These are phyloP conservation scores for Cochlearius cochlearius DNA, from an alignment of 2,113 vertebrate species.

Conservation along the genomic window DNA sequence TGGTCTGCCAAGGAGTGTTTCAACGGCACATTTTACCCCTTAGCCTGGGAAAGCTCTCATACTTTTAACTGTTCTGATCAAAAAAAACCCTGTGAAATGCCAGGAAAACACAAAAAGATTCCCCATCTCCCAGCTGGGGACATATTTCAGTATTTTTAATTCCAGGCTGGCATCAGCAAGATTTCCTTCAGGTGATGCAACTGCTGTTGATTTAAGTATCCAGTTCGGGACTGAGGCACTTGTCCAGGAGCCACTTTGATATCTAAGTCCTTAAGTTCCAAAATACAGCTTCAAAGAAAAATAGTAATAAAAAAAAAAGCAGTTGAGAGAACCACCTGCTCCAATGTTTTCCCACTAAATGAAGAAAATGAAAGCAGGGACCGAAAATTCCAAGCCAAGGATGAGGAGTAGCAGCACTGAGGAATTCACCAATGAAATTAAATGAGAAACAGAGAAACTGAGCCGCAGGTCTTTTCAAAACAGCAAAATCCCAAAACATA, in stretches of 20 bases:
- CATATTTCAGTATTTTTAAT: not conserved
- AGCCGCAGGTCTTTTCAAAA: not conserved
- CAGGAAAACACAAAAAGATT: not conserved
- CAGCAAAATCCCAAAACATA: not conserved
- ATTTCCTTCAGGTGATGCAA: not conserved
- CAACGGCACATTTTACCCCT: rapidly evolving
- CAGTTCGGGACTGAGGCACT: not conserved
- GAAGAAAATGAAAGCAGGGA: not conserved
- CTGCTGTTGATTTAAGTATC: not conserved
- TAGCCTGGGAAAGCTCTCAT: not conserved
- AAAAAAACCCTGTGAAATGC: not conserved
- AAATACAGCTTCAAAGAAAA: not conserved
- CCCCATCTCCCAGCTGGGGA: not conserved
- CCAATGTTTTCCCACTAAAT: not conserved
- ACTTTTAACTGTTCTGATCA: not conserved
- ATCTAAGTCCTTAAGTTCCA: not conserved
- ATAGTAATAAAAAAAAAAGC: rapidly evolving
- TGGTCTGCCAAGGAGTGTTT: rapidly evolving
- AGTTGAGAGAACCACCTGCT: not conserved
- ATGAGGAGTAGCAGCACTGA: not conserved
- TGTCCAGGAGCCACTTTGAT: not conserved
- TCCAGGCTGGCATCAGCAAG: not conserved
- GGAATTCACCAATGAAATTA: not conserved
- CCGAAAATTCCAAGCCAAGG: not conserved
- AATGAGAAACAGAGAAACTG: not conserved